A percentile compares a stretch with the other conserved stretches of the same genome.
Conservation (phyloP, 2,888 invertebrate genomes). For the Cerastis rubricosa region DNA sequence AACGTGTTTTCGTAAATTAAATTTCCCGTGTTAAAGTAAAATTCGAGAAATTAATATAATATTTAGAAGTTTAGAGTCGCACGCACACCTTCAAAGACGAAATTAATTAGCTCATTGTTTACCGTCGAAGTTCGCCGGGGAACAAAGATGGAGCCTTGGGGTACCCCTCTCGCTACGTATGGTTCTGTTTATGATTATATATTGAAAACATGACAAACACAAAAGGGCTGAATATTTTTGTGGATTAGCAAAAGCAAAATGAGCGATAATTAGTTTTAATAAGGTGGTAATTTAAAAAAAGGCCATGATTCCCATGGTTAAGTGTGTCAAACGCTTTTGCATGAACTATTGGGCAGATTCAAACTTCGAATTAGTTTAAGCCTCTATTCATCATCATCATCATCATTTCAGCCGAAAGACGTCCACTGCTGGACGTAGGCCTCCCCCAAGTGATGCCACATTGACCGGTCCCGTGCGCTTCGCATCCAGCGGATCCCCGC, state of each 20-base stretch:
- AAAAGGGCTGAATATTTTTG: conserved; percentile 21
- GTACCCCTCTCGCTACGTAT: conserved; percentile 32
- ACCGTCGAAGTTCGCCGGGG: conserved; percentile 65
- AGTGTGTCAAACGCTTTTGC: conserved; percentile 11
- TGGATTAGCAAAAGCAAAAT: background rate
- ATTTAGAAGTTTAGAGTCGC: conserved; percentile 58
- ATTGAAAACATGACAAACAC: conserved; percentile 30
- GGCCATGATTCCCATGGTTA: background rate
- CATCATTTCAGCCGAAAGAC: too few species aligned
- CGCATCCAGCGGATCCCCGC: too few species aligned
- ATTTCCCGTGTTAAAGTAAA: conserved; percentile 56
- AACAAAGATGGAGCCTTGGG: conserved; percentile 59
- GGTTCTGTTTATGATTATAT: conserved; percentile 54
- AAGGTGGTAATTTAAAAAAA: background rate
- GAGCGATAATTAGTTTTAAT: background rate
- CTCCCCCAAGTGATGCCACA: too few species aligned
- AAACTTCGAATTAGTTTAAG: background rate
- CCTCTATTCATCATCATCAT: too few species aligned
- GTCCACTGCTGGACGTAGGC: too few species aligned
- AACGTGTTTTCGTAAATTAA: conserved; percentile 54
- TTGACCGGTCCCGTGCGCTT: too few species aligned
- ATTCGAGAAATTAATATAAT: conserved; percentile 63
- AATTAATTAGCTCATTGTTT: conserved; percentile 78
- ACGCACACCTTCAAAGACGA: conserved; percentile 65
- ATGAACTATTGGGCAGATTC: background rate